Evolutionary conservation across 2,797 vertebrate species (phyloP).

Genomic region (Onychomys torridus): DNA sequence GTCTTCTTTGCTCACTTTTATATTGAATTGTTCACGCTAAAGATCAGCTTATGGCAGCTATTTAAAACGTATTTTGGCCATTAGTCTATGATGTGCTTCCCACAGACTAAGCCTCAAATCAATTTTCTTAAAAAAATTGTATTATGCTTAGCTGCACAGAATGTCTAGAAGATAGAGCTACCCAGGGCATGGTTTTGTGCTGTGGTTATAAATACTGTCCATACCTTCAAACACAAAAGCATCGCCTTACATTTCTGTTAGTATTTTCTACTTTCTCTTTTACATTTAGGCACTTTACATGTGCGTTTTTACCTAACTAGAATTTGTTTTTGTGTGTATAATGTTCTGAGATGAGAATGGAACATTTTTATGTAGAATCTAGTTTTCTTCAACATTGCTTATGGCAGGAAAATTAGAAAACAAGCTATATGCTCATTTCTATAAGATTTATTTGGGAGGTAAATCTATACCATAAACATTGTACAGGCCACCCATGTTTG

Average conservation of each 20-base stretch:
- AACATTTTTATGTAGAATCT: not conserved
- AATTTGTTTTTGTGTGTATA: not conserved
- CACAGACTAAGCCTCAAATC: constrained; percentile 52
- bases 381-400: not conserved
- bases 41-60: constrained; percentile 23
- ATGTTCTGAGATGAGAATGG: not conserved
- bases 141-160: constrained; percentile 26
- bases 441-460: not conserved
- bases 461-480: not conserved
- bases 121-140: constrained; percentile 40
- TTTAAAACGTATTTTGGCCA: constrained; percentile 58
- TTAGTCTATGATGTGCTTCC: constrained; percentile 45
- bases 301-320: not conserved
- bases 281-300: not conserved
- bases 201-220: not conserved
- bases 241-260: constrained; percentile 16
- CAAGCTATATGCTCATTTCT: not conserved
- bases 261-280: constrained; percentile 23
- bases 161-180: constrained; percentile 45
- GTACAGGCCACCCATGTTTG: not conserved
- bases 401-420: not conserved
- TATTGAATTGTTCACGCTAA: constrained; percentile 57
- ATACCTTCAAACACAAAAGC: not conserved
- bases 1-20: constrained; percentile 60
- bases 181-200: not conserved